A percentile compares a stretch with the other conserved stretches of the same genome.
phyloP scores from a whole-genome alignment of 2,888 invertebrate species.

The Parthenolecanium corni region DNA sequence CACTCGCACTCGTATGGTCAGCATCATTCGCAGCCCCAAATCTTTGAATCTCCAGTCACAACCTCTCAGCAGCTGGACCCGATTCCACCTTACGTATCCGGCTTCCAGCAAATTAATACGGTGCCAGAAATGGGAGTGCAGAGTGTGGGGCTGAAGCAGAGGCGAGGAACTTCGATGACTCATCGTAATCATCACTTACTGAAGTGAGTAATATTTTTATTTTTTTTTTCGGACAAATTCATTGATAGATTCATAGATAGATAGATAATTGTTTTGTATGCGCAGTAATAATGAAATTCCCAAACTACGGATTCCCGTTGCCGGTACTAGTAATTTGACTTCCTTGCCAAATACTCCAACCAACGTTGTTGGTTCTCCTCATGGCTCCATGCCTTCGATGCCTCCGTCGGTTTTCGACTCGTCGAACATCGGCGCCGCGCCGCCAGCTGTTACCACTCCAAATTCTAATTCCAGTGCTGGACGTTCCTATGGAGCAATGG shows the following conservation, averaged over 20 bases:
- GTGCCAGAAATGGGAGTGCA: background rate
- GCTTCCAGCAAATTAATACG: background rate
- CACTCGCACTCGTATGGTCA: conserved; percentile 32
- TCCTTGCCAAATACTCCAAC: background rate
- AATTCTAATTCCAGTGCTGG: background rate
- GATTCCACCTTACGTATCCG: background rate
- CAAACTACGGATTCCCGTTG: background rate
- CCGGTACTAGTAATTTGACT: background rate
- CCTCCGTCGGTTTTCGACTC: background rate
- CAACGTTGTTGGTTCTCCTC: background rate
- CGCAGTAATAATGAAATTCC: background rate
- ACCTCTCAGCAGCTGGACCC: conserved; percentile 34
- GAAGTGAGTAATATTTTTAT: background rate
- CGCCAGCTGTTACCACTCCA: background rate
- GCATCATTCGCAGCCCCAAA: conserved; percentile 23
- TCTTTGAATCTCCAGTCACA: conserved; percentile 8
- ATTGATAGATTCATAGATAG: no score
- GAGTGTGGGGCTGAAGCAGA: conserved; percentile 38
- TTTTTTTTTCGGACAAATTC: background rate
- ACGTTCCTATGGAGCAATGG: background rate
- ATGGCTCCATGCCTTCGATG: background rate
- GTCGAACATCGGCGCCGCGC: background rate
- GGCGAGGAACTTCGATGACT: conserved; percentile 58
- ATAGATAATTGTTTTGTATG: no score
- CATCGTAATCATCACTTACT: conserved; percentile 54